Evolutionary conservation across 64 coral and sea anemone genomes (phyloP), one percentile per base, ranked within the genome.

Genomic region (Astreopora myriophthalma): DNA sequence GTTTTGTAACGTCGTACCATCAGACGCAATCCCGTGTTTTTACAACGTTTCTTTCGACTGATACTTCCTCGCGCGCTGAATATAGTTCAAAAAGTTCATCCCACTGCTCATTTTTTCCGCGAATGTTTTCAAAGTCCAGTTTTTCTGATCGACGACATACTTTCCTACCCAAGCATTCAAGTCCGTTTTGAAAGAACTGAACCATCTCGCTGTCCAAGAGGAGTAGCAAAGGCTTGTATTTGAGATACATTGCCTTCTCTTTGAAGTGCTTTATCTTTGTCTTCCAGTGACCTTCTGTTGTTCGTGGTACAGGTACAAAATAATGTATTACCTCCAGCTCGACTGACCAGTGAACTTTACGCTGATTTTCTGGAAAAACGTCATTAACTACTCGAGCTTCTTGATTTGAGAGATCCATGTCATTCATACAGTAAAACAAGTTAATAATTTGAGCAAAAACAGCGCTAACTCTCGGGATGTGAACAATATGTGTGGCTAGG

Each of bases 1-100:
- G n/a, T n/a, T n/a, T n/a, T n/a, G n/a, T n/a, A n/a, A n/a, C n/a
- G n/a, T n/a, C n/a, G n/a, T n/a, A n/a, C n/a, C n/a, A n/a, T 13
- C 17, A 17, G 51, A 17, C 11, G 51, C 51, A 12, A 3, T 17
- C 36, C 10, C 4, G 67, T 70, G 3, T 5, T 31, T 34, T 33
- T 33, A 16, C 29, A 36, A 36, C 17, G 12, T 24, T 23, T 20
- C 22, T 34, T 26, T 65, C 19, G 2, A 22, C 9, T 5, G 73
- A 48, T 6, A 61, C 17, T 10, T 61, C 49, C 22, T n/a, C 79
- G 8, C 31, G 79, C 22, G 33, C 13, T 19, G 79, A n/a, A 49
- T 92, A 92, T 26, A 86, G 31, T 48, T 92, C 90, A 76, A 92
- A 92, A 3, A 92, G 67, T 77, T 92, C 80, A 66, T 92, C 90